Conservation (phyloP, 2,888 invertebrate species). For the Mactromeris polynyma region DNA sequence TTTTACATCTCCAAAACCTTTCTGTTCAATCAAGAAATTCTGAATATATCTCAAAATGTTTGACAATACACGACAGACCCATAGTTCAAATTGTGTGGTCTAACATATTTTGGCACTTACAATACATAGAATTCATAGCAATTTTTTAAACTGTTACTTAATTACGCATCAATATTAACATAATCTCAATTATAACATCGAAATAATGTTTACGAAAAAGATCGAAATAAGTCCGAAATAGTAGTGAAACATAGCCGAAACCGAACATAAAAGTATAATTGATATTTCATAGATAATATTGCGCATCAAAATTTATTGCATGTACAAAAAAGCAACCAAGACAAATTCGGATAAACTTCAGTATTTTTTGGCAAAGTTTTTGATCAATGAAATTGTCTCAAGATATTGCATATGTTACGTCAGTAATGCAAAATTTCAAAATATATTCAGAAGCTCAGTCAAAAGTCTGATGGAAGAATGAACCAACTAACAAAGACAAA, state of each 20-base stretch:
- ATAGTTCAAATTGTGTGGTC: too few species aligned
- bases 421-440: not conserved
- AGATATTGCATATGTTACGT: not conserved
- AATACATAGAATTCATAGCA: too few species aligned
- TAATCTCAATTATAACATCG: not conserved
- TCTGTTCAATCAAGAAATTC: too few species aligned
- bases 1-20: too few species aligned
- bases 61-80: too few species aligned
- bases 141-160: too few species aligned
- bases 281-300: not conserved
- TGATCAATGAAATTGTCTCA: not conserved
- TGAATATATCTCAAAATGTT: too few species aligned
- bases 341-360: not conserved
- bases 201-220: slow-evolving; percentile 6
- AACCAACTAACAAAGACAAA: too few species aligned
- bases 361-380: not conserved
- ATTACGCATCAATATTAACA: not conserved
- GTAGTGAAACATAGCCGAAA: not conserved
- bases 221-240: not conserved
- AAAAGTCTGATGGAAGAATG: not conserved
- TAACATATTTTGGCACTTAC: too few species aligned
- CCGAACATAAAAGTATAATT: not conserved
- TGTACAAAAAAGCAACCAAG: not conserved
- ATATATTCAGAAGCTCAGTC: not conserved
- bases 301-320: not conserved